Evolutionary conservation across 2,888 invertebrate species (phyloP).

Genomic region (Drosophila siamana): DNA sequence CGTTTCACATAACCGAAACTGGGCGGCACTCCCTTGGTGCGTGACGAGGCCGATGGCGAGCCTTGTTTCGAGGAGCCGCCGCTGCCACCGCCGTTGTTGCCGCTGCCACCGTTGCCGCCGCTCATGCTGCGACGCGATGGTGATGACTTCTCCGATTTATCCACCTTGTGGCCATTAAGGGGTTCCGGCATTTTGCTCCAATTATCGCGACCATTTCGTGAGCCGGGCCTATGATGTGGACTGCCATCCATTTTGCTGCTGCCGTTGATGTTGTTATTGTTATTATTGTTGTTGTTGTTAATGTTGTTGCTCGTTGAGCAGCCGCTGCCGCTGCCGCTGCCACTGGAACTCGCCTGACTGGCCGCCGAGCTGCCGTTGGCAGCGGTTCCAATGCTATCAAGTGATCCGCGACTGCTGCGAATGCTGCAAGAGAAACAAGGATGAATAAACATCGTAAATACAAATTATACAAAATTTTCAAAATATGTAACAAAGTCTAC

Average conservation of each 20-base stretch:
- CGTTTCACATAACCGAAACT: conserved; percentile 94
- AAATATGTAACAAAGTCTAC: too few species aligned
- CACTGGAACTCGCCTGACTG: conserved; percentile 82
- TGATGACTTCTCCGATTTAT: conserved; percentile 85
- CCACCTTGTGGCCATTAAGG: conserved; percentile 82
- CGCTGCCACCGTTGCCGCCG: conserved; percentile 84
- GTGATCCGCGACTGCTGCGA: conserved; percentile 85
- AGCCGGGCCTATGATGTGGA: conserved; percentile 76
- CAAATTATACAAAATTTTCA: neutral
- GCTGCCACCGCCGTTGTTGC: conserved; percentile 80
- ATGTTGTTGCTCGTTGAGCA: conserved; percentile 55
- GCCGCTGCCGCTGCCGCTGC: conserved; percentile 51
- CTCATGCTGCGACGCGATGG: conserved; percentile 82
- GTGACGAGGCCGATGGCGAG: conserved; percentile 81
- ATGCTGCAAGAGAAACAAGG: conserved; percentile 71
- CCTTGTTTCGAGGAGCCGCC: conserved; percentile 81
- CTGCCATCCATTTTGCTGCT: conserved; percentile 67
- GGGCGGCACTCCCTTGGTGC: conserved; percentile 92
- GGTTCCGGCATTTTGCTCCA: conserved; percentile 85
- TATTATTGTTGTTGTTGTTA: conserved; percentile 53
- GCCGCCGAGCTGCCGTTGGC: conserved; percentile 83
- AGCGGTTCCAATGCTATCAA: conserved; percentile 85
- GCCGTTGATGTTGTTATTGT: conserved; percentile 47
- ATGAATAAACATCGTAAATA: neutral
- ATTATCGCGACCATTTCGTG: conserved; percentile 84